Percentiles rank a stretch among this genome's conserved stretches.
Evolutionary conservation across 2,888 invertebrate genomes (phyloP).

Genomic region (Zeuzera pyrina): DNA sequence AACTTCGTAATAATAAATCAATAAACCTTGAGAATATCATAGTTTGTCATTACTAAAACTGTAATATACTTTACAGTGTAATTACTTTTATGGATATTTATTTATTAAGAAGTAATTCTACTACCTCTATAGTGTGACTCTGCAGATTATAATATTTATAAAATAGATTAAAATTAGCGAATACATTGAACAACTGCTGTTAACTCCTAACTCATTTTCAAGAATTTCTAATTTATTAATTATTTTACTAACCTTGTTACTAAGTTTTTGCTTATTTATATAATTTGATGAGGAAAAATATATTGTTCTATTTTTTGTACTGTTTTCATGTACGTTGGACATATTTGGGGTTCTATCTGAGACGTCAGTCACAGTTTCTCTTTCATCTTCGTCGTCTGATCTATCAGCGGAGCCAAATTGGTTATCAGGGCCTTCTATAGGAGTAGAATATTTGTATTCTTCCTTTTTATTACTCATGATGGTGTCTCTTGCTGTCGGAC

Average conservation of each 20-base stretch:
- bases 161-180: too few relatives aligned
- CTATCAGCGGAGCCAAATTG: conserved; percentile 82
- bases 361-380: conserved; percentile 29
- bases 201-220: conserved; percentile 21
- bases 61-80: too few relatives aligned
- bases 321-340: conserved; percentile 24
- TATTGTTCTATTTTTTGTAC: conserved; percentile 37
- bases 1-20: too few relatives aligned
- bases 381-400: conserved; percentile 76
- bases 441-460: conserved; percentile 62
- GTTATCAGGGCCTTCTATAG: conserved; percentile 73
- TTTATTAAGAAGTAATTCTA: too few relatives aligned
- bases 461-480: conserved; percentile 70
- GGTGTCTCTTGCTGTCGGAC: conserved; percentile 74
- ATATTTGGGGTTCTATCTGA: conserved; percentile 16
- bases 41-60: too few relatives aligned
- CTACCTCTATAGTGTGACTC: neutral
- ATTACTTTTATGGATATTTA: too few relatives aligned
- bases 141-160: neutral
- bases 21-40: too few relatives aligned
- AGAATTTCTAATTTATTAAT: conserved; percentile 42
- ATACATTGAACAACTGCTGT: conserved; percentile 22
- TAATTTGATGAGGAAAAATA: conserved; percentile 25
- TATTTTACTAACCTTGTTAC: conserved; percentile 57
- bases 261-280: conserved; percentile 43